Base-by-base conservation (phyloP, 2,888 invertebrate genomes). In the Leptinotarsa juncta region DNA sequence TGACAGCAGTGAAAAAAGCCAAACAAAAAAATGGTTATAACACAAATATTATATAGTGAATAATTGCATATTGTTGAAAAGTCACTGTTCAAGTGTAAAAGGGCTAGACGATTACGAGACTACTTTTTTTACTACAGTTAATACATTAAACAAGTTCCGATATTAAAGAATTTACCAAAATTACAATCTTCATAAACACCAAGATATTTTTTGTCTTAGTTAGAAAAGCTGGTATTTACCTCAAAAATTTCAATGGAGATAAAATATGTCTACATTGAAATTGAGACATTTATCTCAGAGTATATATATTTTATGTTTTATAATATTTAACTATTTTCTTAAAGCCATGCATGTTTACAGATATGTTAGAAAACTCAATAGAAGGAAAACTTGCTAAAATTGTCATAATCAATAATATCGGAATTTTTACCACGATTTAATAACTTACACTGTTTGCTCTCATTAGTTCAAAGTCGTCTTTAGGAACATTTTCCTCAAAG, bases 401-500 rank as follows among this genome's bases (percentile, higher is more conserved):
- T 26, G 5, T 2, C 15, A 16, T 2, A 16, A 51, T 50, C 53
- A 67, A 48, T 67, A 51, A 50, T 67, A 67, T 67, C 50, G 32
- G 67, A 67, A 16, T 16, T 18, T 26, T 51, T 23, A 48, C 32
- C 48, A 23, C 53, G 7, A n/a, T 18, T 32, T 62, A 23, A 55
- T 57, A 81, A 89, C 90, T 89, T 87, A 90, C 90, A 84, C 88
- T 89, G 74, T 79, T 88, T 80, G 88, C 87, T 81, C 88, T 87
- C 79, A 89, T 87, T 78, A 92, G 86, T 85, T 91, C 91, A 77
- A 91, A 87, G 67, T 95, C 95, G 89, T 96, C 96, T 90, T 95
- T 96, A 70, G 96, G 96, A 81, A 92, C 93, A 87, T 92, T 93
- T 85, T 92, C 90, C 85, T 94, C 94, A 88, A 95, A 95, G 88